These are phyloP conservation scores for Lerema accius DNA, from an alignment of 1,140 invertebrate species.

Conservation along the genomic window DNA sequence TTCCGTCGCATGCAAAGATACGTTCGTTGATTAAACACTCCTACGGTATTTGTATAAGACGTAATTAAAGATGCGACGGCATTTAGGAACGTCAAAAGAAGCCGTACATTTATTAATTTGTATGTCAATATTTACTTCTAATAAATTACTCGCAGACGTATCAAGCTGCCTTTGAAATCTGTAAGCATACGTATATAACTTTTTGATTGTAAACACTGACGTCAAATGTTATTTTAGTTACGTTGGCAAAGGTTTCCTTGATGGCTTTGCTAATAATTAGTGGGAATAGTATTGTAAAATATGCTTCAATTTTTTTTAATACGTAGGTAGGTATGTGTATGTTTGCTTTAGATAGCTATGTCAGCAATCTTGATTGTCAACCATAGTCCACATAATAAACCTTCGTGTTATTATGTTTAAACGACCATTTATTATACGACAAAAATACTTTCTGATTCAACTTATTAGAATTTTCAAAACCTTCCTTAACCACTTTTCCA, in stretches of 20 bases:
- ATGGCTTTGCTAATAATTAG: too few species aligned
- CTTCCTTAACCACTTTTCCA: too few species aligned
- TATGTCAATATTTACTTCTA: constrained; percentile 74
- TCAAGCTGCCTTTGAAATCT: constrained; percentile 51
- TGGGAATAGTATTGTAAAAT: too few species aligned
- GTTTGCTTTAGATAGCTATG: too few species aligned
- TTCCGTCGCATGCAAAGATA: constrained; percentile 72
- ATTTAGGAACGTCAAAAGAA: constrained; percentile 71
- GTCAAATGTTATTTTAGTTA: neutral
- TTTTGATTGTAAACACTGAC: neutral
- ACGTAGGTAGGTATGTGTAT: too few species aligned
- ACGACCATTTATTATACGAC: too few species aligned
- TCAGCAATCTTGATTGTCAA: too few species aligned
- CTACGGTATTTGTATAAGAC: constrained; percentile 64
- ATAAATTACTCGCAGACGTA: constrained; percentile 64
- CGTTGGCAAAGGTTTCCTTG: neutral
- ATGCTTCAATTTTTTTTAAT: too few species aligned
- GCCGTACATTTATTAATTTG: constrained; percentile 78
- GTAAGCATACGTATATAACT: constrained; percentile 2
- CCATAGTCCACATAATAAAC: too few species aligned
- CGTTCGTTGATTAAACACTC: constrained; percentile 72
- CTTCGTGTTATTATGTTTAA: too few species aligned
- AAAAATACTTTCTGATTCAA: too few species aligned
- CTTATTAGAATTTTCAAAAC: too few species aligned
- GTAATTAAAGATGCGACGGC: constrained; percentile 77